Evolutionary conservation across 2,888 invertebrate genomes (phyloP).

Genomic region (Lasiommata megera): DNA sequence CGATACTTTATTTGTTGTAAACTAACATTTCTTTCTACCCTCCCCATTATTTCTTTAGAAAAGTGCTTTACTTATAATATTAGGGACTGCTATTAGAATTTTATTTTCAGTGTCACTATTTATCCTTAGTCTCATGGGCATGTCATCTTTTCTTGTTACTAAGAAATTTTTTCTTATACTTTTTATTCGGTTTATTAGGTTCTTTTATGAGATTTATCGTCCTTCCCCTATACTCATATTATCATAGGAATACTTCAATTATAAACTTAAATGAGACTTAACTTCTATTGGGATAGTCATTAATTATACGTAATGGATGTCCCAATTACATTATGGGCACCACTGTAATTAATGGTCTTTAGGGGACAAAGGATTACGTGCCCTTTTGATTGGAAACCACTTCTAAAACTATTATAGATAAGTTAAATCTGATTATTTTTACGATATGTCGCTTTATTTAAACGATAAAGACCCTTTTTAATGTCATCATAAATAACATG

Average conservation of each 20-base stretch:
- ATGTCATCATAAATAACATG: background rate
- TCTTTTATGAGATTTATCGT: no score
- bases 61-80: no score
- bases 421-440: background rate
- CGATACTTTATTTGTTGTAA: no score
- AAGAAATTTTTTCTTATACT: no score
- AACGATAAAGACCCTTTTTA: background rate
- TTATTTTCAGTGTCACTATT: no score
- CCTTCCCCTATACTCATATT: no score
- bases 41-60: no score
- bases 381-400: slow-evolving; percentile 24
- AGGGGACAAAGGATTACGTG: slow-evolving; percentile 22
- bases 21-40: no score
- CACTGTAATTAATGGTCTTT: slow-evolving; percentile 23
- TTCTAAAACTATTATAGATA: slow-evolving; percentile 14
- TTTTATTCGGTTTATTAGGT: no score
- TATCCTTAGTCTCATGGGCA: no score
- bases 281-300: slow-evolving; percentile 16
- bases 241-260: background rate
- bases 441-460: background rate
- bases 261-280: background rate
- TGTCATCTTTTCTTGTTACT: no score
- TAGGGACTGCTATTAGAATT: no score
- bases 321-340: slow-evolving; percentile 20
- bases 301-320: slow-evolving; percentile 24